A percentile compares a stretch with the other conserved stretches of the same genome.
phyloP scores from a whole-genome alignment of 1,140 invertebrate species.

The Neodiprion pinetum region DNA sequence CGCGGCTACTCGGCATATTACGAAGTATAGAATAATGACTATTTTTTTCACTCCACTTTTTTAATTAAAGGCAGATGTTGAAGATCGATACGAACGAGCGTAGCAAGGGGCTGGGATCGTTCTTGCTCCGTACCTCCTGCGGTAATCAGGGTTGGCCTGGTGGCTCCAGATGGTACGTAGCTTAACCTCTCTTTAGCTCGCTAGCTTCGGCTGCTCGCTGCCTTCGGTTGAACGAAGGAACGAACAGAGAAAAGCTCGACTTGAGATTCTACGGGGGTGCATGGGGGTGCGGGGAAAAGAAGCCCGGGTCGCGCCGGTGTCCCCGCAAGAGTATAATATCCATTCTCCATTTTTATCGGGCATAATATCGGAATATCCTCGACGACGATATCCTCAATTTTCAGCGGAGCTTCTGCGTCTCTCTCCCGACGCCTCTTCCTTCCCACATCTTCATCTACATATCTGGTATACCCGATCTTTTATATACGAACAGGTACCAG shows the following conservation, averaged over 20 bases:
- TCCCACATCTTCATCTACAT: not conserved
- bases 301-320: not conserved
- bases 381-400: not conserved
- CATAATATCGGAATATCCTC: constrained; percentile 7
- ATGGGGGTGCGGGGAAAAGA: not conserved
- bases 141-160: not conserved
- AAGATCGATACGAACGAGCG: not conserved
- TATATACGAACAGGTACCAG: no score
- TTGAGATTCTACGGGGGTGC: not conserved
- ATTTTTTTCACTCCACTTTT: not conserved
- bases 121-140: no score
- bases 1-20: no score
- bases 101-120: not conserved
- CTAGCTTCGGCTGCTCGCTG: not conserved
- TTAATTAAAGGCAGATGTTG: constrained; percentile 2
- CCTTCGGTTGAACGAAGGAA: not conserved
- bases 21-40: no score
- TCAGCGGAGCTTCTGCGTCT: not conserved
- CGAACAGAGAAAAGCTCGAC: not conserved
- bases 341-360: constrained; percentile 7
- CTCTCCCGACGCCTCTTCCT: not conserved
- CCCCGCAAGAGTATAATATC: constrained; percentile 7
- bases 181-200: not conserved
- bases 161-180: constrained; percentile 1
- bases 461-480: not conserved